Base-by-base conservation (phyloP, 1,140 invertebrate genomes). In the Andrena cerasifolii region DNA sequence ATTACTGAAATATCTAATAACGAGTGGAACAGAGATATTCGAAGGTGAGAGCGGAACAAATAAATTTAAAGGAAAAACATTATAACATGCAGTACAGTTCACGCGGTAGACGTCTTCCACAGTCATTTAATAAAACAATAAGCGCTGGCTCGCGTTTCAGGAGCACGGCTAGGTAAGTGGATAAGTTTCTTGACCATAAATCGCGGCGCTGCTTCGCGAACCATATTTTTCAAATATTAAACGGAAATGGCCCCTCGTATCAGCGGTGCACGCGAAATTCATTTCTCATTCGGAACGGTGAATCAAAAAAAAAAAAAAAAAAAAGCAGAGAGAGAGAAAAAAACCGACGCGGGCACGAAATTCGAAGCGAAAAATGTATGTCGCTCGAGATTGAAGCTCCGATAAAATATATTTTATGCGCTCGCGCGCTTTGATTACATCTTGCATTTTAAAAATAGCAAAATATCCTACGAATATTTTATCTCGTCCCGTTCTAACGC, bases 191-290 rank as follows among this genome's bases (percentile, higher is more conserved):
- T 43, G 47, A 51, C 26, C 12, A 43, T 24, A 54, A 43, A 74
- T 66, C 21, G 26, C 7, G 26, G 3, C 59, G 49, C 2, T 21
- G 24, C 21, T 53, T 65, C 36, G 49, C 47, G 28, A 62, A 28
- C 26, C 24, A 51, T 43, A 74, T 74, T 66, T 74, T 74, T 74
- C 33, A 43, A 74, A 74, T 74, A 66, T 74, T 74, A 74, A 74
- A 66, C 72, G 26, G 43, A 36, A 54, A 65, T 8, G 71, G n/a
- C 12, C 24, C 12, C 12, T 8, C 18, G 33, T 74, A 45, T 54
- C 72, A 74, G 33, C 24, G 36, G n/a, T 16, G 14, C 61, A 18
- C 49, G 33, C 28, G 49, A 65, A 61, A 43, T 73, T 73, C 31
- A 36, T 73, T 43, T 43, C 45, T 53, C 24, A 61, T 40, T 40